Evolutionary conservation across 2,113 vertebrate genomes (phyloP), one percentile per base, ranked within the genome.

Genomic region (Brevimyrus niger): DNA sequence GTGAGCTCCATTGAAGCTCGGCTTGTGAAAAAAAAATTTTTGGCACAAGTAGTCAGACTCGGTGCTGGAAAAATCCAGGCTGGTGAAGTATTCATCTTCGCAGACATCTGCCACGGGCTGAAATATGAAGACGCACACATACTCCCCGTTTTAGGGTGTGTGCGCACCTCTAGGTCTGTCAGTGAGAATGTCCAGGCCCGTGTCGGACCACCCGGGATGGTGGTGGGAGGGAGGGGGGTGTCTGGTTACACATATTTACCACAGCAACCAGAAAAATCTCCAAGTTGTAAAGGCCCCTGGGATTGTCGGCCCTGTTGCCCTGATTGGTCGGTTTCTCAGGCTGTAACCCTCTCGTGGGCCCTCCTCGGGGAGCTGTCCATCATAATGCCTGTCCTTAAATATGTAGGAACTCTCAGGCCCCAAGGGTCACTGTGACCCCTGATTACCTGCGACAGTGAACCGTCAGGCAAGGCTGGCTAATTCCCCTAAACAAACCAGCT

Each of bases 371-470:
- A 47, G 44, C 23, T 47, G 23, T n/a, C 38, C 35, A 21, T 73
- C 42, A 88, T 19, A 6, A 48, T 73, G 65, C 87, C 58, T 31
- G 61, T 31, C 8, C 21, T 31, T 73, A 88, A 58, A 48, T 73
- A 15, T 48, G n/a, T 46, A 9, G 23, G 31, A 69, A 69, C 47
- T 23, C 13, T 4, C 42, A 19, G 17, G 88, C 6, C 35, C 31
- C 73, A 31, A 3, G 35, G 55, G 35, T 46, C 53, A 46, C 2
- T 46, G 50, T 47, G 53, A 31, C 80, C 7, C 3, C 48, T 55
- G 88, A 89, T 89, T 89, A 89, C 76, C 55, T 53, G 82, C 19
- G 27, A 89, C 50, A 53, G 82, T n/a, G 19, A 50, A 9, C 35
- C 4, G 50, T 15, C 80, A 84, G 42, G 50, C 51, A 9, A 10